Percentiles rank a stretch among this genome's conserved stretches.
Evolutionary conservation across 1,140 invertebrate genomes (phyloP).

Genomic region (Akabosia matsudoensis): DNA sequence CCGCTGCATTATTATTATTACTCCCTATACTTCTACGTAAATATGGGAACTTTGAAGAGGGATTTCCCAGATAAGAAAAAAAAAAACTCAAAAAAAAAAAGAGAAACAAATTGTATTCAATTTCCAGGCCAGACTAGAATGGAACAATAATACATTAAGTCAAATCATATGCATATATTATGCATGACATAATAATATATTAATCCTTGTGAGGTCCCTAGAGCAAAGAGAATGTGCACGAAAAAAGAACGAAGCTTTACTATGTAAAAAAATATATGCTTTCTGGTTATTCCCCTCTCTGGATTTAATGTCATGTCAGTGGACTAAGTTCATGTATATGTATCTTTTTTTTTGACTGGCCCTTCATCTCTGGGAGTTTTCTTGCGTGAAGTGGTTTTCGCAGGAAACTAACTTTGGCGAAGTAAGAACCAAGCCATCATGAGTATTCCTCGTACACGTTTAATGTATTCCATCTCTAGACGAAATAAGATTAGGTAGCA

Average conservation of each 20-base stretch:
- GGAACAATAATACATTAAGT: constrained; percentile 6
- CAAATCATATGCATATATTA: constrained; percentile 21
- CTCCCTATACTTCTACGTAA: no score
- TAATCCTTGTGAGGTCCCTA: constrained; percentile 19
- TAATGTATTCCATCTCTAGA: no score
- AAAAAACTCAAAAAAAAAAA: neutral
- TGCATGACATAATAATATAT: constrained; percentile 19
- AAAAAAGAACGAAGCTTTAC: neutral
- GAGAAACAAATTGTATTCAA: constrained; percentile 17
- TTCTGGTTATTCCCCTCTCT: neutral
- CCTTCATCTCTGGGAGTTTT: no score
- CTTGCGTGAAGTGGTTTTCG: neutral
- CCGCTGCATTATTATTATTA: no score
- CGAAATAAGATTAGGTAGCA: no score
- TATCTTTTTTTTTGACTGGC: no score
- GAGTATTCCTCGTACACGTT: no score
- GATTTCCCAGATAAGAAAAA: constrained; percentile 7
- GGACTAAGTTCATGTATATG: no score
- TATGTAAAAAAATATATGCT: no score
- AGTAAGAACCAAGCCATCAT: no score
- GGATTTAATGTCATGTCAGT: no score
- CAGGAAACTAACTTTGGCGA: constrained; percentile 10
- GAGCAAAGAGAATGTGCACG: neutral
- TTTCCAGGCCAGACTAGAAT: neutral
- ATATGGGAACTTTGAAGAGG: neutral